A percentile compares a stretch with the other conserved stretches of the same genome.
phyloP scores from a whole-genome alignment of 2,113 vertebrate species.

The Neotoma lepida region DNA sequence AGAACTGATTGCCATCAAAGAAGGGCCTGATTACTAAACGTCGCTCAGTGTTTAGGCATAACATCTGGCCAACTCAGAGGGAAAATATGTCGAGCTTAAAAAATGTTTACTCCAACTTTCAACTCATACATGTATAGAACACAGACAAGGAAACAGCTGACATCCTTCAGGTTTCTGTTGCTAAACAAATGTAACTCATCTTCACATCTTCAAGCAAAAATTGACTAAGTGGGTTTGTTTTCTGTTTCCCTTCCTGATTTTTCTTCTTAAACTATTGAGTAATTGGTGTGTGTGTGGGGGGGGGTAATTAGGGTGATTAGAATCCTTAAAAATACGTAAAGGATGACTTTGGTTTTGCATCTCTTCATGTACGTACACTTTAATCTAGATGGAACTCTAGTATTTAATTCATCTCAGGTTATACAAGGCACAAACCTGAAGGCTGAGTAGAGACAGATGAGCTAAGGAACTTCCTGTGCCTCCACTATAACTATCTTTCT shows the following conservation, averaged over 20 bases:
- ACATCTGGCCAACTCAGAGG: conserved; percentile 75
- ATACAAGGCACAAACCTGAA: background rate
- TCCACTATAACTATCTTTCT: background rate
- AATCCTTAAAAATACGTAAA: conserved; percentile 46
- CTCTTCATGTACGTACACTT: conserved; percentile 13
- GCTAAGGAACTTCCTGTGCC: background rate
- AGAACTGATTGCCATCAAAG: conserved; percentile 80
- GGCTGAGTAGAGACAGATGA: background rate
- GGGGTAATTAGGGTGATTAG: conserved; percentile 49
- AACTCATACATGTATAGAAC: conserved; percentile 74
- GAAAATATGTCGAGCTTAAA: conserved; percentile 72
- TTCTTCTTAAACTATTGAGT: conserved; percentile 51
- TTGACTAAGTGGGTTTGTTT: background rate
- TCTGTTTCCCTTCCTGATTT: conserved; percentile 33
- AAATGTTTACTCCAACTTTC: conserved; percentile 77
- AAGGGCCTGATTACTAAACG: conserved; percentile 78
- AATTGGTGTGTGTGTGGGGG: background rate
- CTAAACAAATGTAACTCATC: conserved; percentile 78
- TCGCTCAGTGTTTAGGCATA: conserved; percentile 62
- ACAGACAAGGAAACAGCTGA: conserved; percentile 76
- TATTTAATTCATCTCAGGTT: conserved; percentile 30
- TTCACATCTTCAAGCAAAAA: conserved; percentile 70
- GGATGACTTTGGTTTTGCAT: conserved; percentile 40
- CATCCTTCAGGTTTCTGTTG: conserved; percentile 72
- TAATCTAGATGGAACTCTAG: conserved; percentile 3